These are phyloP conservation scores for Lithosia quadra DNA, from an alignment of 2,888 invertebrate genomes.

Conservation along the genomic window DNA sequence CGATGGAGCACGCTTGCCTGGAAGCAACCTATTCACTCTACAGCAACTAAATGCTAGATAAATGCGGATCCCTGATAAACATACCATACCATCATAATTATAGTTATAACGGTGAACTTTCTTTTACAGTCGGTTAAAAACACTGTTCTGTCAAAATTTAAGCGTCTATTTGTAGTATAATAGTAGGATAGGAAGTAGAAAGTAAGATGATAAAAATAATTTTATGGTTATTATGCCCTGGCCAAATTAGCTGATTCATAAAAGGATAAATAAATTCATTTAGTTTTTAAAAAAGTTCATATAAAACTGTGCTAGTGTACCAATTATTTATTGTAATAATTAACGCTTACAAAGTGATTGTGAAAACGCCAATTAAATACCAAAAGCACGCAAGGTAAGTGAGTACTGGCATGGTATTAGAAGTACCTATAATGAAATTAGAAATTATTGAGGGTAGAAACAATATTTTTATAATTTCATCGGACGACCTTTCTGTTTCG, in stretches of 20 bases:
- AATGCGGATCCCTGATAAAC: too few relatives aligned
- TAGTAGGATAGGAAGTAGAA: too few relatives aligned
- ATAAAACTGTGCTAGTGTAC: not conserved
- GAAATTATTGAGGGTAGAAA: not conserved
- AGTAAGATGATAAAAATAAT: too few relatives aligned
- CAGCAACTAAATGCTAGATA: too few relatives aligned
- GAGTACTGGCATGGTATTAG: conserved; percentile 12
- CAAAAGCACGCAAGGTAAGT: conserved; percentile 21
- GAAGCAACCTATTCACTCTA: too few relatives aligned
- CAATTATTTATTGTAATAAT: conserved; percentile 19
- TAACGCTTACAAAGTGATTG: conserved; percentile 17
- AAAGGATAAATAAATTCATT: not conserved
- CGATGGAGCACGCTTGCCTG: too few relatives aligned
- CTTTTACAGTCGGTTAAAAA: too few relatives aligned
- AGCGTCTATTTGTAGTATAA: too few relatives aligned
- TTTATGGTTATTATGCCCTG: not conserved
- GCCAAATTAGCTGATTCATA: not conserved
- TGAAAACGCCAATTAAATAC: conserved; percentile 21
- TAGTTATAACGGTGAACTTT: too few relatives aligned
- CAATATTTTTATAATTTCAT: not conserved
- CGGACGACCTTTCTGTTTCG: not conserved
- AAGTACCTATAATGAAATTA: not conserved
- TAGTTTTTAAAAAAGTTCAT: not conserved
- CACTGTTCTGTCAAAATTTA: too few relatives aligned
- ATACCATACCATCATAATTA: too few relatives aligned